Base-by-base conservation (phyloP, 2,888 invertebrate genomes). In the Dioctria rufipes region DNA sequence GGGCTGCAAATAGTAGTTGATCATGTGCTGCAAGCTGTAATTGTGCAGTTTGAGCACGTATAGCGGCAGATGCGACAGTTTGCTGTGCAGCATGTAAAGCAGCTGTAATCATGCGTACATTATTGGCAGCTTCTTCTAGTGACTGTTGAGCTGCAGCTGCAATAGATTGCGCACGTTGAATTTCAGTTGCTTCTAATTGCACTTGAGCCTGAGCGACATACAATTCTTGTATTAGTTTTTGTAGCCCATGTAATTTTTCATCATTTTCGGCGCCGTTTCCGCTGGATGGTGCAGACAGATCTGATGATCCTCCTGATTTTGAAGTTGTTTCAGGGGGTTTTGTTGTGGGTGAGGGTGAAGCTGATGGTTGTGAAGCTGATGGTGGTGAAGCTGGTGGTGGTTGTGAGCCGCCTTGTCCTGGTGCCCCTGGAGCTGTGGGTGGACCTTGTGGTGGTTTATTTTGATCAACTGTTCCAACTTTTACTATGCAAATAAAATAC, bases 1-100 rank as follows among this genome's bases (percentile, higher is more conserved):
- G 86, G 3, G 89, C 89, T 0, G 89, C 89, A 80, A 89, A 89
- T 4, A 89, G 81, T 51, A 89, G 82, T 81, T 89, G 89, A 83
- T 89, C 89, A 77, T 89, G 89, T 0, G 89, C 89, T 3, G 89
- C 88, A 80, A 89, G 81, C 83, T 89, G 89, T 3, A 89, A 82
- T 80, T 89, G 89, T 0, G 89, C 89, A 0, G 88, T 87, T 84
- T 89, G 89, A 0, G 89, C 89, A 3, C 88, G 85, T 49, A 89
- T 87, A 0, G 89, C 89, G 3, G 88, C 86, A 2, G 86, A 84
- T 2, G 89, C 89, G 51, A 89, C 89, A 80, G 87, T 87, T 82
- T 89, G 88, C 78, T 89, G 89, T 0, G 89, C 88, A 51, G 85
- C 86, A 83, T 89, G 88, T 81, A 89, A 82, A 0, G 87, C 86